Base-by-base conservation (phyloP, 2,888 invertebrate genomes). In the Leucophenga montana region DNA sequence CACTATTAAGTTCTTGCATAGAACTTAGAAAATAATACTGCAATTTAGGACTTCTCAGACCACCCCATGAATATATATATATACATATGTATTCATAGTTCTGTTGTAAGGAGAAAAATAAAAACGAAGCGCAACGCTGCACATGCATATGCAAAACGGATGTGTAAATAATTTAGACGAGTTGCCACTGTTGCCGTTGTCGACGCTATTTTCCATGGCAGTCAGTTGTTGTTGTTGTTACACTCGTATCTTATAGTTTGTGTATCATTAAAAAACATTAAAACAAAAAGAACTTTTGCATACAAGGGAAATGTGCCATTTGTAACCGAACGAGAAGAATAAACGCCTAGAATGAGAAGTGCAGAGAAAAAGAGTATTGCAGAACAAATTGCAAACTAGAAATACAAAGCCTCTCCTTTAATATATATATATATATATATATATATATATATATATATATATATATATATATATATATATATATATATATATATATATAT, bases 141-240 rank as follows among this genome's bases (percentile, higher is more conserved):
- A 70, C 67, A 72, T 75, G 75, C 75, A 81, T 79, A 82, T 79
- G 75, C 75, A 82, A 80, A 82, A 83, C 82, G 82, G 84, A 82
- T 82, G 82, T 80, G 82, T 81, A 83, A 82, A 82, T 82, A 82
- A 82, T 82, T 83, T 82, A 82, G 81, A 82, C 77, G 82, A 80
- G 84, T 81, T 81, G 82, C 74, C 75, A 77, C 68, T 59, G 66
- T 64, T 61, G 54, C 13, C 61, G 8, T 33, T 33, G 39, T 39
- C 39, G 39, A 39, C 39, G 62, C 20, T 27, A 64, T 64, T 64
- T 64, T 48, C 27, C 27, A 57, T 57, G 22, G 62, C 39, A 22
- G 20, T 61, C 13, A 16, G 16, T 61, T 50, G 56, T 56, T 20
- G 22, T 22, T 56, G 56, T 56, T 22, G 14, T 22, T 56, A 11